Evolutionary conservation across 2,113 vertebrate species (phyloP).

Genomic region (Salvelinus sp.): DNA sequence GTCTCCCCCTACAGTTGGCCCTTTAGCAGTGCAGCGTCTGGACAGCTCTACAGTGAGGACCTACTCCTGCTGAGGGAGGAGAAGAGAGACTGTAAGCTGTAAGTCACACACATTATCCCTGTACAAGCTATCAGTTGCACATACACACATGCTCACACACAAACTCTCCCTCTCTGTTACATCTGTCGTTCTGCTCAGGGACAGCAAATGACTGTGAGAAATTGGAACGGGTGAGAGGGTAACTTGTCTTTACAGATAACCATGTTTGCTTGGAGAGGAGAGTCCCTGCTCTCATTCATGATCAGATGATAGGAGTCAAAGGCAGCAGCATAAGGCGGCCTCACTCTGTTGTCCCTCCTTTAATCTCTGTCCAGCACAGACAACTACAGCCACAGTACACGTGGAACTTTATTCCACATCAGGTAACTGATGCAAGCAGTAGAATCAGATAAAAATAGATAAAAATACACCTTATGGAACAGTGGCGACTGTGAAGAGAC

Average conservation of each 20-base stretch:
- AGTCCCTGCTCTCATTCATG: slow-evolving; percentile 12
- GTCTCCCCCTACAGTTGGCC: slow-evolving; percentile 83
- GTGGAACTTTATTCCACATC: too few species aligned
- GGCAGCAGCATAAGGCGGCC: neutral
- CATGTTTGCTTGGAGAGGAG: slow-evolving; percentile 13
- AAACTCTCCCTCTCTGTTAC: slow-evolving; percentile 4
- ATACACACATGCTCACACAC: neutral
- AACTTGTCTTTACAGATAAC: slow-evolving; percentile 12
- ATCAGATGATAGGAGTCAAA: slow-evolving; percentile 20
- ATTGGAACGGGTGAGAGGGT: slow-evolving; percentile 4
- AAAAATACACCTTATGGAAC: too few species aligned
- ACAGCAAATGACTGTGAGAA: slow-evolving; percentile 16
- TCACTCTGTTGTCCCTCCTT: slow-evolving; percentile 6
- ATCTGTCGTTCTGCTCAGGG: slow-evolving; percentile 16
- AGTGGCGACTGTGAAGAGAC: too few species aligned
- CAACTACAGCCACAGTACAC: slow-evolving; percentile 1
- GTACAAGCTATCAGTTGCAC: too few species aligned
- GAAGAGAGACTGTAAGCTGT: slow-evolving; percentile 75
- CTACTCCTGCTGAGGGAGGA: slow-evolving; percentile 95
- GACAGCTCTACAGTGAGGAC: slow-evolving; percentile 99
- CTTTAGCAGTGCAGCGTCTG: slow-evolving; percentile 93
- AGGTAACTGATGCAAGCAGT: too few species aligned
- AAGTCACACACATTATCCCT: slow-evolving; percentile 66
- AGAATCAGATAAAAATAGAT: too few species aligned
- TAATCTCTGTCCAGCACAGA: slow-evolving; percentile 39